Evolutionary conservation across 2,888 invertebrate genomes (phyloP).

Genomic region (Ellobium chinense): DNA sequence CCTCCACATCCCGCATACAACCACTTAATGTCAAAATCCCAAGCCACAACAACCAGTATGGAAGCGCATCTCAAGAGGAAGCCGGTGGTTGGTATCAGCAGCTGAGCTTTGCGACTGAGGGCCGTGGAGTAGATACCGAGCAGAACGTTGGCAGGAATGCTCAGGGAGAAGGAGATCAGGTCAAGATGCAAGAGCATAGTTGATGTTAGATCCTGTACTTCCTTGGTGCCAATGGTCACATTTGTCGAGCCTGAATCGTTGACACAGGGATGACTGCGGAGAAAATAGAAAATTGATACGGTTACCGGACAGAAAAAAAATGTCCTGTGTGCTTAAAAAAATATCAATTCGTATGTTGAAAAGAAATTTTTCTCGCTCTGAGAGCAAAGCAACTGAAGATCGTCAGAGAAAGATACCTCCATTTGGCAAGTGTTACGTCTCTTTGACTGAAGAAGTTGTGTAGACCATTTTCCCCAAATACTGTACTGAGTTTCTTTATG

Average conservation of each 20-base stretch:
- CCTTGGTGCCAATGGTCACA: neutral
- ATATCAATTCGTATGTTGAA: no score
- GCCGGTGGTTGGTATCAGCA: neutral
- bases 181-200: neutral
- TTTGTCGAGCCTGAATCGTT: neutral
- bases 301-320: no score
- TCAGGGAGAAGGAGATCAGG: neutral
- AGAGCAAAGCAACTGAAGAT: no score
- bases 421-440: no score
- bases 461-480: no score
- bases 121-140: neutral
- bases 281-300: neutral
- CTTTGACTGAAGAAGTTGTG: no score
- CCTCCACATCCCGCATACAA: neutral
- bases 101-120: neutral
- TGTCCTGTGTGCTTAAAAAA: no score
- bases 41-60: neutral
- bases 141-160: neutral
- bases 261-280: neutral
- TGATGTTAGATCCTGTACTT: conserved; percentile 7
- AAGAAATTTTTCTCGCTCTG: no score
- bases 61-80: neutral
- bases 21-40: neutral
- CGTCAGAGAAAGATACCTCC: no score
- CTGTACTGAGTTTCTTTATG: no score